Conservation (phyloP, 2,888 invertebrate genomes). For the Himalopsyche anomala region DNA sequence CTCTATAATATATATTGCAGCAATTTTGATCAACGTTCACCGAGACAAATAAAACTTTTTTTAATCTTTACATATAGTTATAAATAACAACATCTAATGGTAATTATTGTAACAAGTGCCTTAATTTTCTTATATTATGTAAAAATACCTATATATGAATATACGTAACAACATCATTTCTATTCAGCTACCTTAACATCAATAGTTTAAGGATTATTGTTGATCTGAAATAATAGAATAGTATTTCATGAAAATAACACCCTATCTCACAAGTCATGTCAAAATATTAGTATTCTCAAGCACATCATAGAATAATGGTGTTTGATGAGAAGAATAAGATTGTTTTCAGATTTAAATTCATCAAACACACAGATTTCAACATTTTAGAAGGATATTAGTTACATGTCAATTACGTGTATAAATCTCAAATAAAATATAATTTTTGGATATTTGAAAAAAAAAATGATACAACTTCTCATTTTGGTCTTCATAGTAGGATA, state of each 20-base stretch:
- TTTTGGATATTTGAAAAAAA: no score
- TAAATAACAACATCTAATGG: slow-evolving; percentile 58
- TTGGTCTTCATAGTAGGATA: no score
- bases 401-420: no score
- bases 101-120: slow-evolving; percentile 58
- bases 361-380: neutral
- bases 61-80: slow-evolving; percentile 28
- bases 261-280: neutral
- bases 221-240: slow-evolving; percentile 16
- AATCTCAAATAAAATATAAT: no score
- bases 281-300: neutral
- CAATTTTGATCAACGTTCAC: slow-evolving; percentile 8
- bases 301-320: slow-evolving; percentile 1
- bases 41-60: slow-evolving; percentile 34
- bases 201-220: slow-evolving; percentile 31
- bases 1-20: slow-evolving; percentile 44
- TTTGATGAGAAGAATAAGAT: no score
- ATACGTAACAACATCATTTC: slow-evolving; percentile 48
- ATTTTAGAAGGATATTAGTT: no score
- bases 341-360: neutral
- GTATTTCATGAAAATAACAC: neutral
- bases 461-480: no score
- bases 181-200: slow-evolving; percentile 29
- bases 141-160: slow-evolving; percentile 44
- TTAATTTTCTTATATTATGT: slow-evolving; percentile 48